Conservation (phyloP, 2,888 invertebrate species). For the Norana najaformis region DNA sequence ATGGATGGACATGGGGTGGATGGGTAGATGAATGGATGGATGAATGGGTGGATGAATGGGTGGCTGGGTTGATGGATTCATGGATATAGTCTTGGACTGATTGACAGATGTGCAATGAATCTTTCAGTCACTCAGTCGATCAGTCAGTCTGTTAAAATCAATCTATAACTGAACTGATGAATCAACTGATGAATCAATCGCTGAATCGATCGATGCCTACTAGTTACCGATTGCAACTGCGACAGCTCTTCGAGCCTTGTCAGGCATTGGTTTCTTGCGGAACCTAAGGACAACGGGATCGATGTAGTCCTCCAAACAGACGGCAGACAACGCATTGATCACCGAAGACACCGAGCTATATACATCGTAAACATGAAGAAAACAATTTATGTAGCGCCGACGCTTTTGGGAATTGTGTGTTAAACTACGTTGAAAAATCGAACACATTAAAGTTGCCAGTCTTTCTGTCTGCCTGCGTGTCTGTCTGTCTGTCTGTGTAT, state of each 20-base stretch:
- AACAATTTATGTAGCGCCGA: not conserved
- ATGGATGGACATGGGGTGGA: not conserved
- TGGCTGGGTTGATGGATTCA: not conserved
- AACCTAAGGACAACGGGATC: constrained; percentile 25
- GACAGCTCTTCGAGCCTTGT: constrained; percentile 14
- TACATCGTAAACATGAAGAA: not conserved
- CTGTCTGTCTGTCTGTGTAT: not conserved
- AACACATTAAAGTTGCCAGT: no score
- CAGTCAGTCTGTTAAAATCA: not conserved
- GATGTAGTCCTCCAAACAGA: constrained; percentile 44
- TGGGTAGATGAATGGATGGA: not conserved
- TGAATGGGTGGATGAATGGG: not conserved
- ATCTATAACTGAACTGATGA: not conserved
- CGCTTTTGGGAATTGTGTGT: not conserved
- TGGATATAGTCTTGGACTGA: not conserved
- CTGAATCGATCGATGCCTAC: not conserved
- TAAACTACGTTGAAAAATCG: no score
- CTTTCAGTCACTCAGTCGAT: not conserved
- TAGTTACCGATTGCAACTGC: constrained; percentile 30
- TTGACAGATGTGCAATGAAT: not conserved
- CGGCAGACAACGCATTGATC: constrained; percentile 45
- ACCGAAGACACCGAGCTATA: constrained; percentile 47
- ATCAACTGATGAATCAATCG: not conserved
- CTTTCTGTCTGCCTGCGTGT: not conserved
- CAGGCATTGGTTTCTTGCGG: constrained; percentile 26